Evolutionary conservation across 2,888 invertebrate species (phyloP), one percentile per base, ranked within the genome.

Genomic region (Nomada ferruginata): DNA sequence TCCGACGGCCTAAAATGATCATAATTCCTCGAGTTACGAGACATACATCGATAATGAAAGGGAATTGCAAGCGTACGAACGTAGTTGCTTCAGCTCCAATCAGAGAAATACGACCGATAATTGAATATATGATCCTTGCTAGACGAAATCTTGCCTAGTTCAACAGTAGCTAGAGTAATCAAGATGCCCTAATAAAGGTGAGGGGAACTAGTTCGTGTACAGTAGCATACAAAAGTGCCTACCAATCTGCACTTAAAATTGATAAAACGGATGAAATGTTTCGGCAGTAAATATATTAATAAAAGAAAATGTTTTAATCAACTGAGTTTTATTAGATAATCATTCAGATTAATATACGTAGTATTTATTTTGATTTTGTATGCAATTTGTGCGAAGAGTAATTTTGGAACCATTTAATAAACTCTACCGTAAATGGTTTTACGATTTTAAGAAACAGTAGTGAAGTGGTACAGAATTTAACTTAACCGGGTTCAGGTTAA

Each of bases 111-210:
- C 63, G 55, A 29, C 50, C 71, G 61, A 52, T 80, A 72, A 80
- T 80, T 76, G 76, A 76, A 76, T 68, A 64, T 57, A 71, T 66
- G 68, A 68, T 80, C 64, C 68, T 42, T 52, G 29, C 61, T n/a
- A 63, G 57, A 26, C 69, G 61, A 64, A 70, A 64, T 70, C 69
- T 64, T 15, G 10, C 44, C 68, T 70, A 13, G 55, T 63, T 63
- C 26, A 26, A 42, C 23, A 47, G 50, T 42, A n/a, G 47, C 23
- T 5, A 18, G 42, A 15, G 10, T 59, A 65, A 77, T 73, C 63
- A 73, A 81, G 52, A 52, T 36, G 15, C 50, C n/a, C 15, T 18
- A 23, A 36, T 11, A 50, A 74, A 68, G 55, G 23, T 69, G 53
- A 44, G 50, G 59, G 74, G 59, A 66, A 59, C 50, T 18, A 18